phyloP scores from a whole-genome alignment of 2,113 vertebrate genomes.

The Galemys pyrenaicus region DNA sequence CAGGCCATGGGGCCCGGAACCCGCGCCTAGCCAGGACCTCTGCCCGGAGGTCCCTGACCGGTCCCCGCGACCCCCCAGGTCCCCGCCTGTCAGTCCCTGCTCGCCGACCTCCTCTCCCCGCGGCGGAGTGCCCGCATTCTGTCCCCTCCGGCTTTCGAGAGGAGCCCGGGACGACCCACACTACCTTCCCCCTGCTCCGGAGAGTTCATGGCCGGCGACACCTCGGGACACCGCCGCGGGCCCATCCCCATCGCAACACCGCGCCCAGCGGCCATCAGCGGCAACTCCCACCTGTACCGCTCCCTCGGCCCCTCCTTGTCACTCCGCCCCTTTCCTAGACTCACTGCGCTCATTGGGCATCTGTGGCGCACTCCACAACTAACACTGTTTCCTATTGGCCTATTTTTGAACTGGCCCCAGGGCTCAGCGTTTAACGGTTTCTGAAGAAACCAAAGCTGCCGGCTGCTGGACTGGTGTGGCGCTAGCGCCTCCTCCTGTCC shows the following conservation, averaged over 20 bases:
- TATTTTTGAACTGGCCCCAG: accelerated
- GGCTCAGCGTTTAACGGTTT: constrained; percentile 36
- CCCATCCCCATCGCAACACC: constrained; percentile 53
- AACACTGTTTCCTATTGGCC: constrained; percentile 75
- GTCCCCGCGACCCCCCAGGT: neutral
- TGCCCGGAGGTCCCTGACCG: neutral
- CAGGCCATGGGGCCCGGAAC: too few species aligned
- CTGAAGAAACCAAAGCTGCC: constrained; percentile 48
- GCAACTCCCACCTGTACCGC: neutral
- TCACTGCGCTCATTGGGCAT: accelerated
- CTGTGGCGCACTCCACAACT: neutral
- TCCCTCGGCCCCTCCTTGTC: neutral
- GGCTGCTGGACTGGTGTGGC: neutral
- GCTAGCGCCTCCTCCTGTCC: constrained; percentile 52
- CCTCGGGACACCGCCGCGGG: constrained; percentile 39
- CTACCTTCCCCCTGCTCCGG: constrained; percentile 97
- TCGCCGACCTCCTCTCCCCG: neutral
- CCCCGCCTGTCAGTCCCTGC: neutral
- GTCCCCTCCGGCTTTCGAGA: neutral
- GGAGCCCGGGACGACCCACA: neutral
- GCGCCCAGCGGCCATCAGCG: constrained; percentile 38
- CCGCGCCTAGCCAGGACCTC: neutral
- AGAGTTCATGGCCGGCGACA: constrained; percentile 90
- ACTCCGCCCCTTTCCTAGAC: constrained; percentile 59
- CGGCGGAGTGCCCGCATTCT: neutral